Evolutionary conservation across 2,888 invertebrate genomes (phyloP).

Genomic region (Lacanobia wlatinum): DNA sequence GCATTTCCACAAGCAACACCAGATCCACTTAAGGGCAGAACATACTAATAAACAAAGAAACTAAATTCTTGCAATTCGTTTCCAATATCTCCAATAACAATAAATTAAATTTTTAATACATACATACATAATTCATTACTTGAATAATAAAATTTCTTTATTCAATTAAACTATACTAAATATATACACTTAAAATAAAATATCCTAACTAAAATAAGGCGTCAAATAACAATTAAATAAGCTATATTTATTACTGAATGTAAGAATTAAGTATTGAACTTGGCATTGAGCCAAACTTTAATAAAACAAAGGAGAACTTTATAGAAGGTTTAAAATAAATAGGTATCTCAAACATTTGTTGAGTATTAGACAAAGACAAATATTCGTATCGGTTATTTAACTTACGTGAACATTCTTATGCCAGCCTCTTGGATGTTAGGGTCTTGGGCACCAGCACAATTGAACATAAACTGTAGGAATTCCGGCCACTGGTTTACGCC

Average conservation of each 20-base stretch:
- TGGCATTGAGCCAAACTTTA: conserved; percentile 46
- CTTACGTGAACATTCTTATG: conserved; percentile 97
- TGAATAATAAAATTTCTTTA: too few species aligned
- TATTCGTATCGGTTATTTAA: conserved; percentile 44
- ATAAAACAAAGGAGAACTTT: conserved; percentile 36
- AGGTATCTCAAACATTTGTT: conserved; percentile 11
- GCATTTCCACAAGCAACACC: background rate
- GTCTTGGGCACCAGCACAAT: conserved; percentile 96
- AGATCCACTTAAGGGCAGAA: background rate
- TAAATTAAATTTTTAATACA: too few species aligned
- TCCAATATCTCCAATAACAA: conserved; percentile 15
- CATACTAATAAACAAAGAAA: background rate
- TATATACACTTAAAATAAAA: too few species aligned
- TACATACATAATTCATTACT: too few species aligned
- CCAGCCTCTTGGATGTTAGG: conserved; percentile 97
- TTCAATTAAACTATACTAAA: too few species aligned
- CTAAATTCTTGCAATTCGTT: conserved; percentile 9
- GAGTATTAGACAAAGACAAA: conserved; percentile 14
- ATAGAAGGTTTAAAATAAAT: conserved; percentile 35
- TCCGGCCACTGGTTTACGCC: conserved; percentile 99
- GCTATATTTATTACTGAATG: conserved; percentile 13
- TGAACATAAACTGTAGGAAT: conserved; percentile 98
- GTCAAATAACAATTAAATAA: conserved; percentile 27
- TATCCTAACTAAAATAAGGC: too few species aligned
- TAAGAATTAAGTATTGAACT: conserved; percentile 38